Percentiles rank a stretch among this genome's conserved stretches.
Conservation (phyloP, 2,888 invertebrate species). For the Phyllotreta cruciferae region DNA sequence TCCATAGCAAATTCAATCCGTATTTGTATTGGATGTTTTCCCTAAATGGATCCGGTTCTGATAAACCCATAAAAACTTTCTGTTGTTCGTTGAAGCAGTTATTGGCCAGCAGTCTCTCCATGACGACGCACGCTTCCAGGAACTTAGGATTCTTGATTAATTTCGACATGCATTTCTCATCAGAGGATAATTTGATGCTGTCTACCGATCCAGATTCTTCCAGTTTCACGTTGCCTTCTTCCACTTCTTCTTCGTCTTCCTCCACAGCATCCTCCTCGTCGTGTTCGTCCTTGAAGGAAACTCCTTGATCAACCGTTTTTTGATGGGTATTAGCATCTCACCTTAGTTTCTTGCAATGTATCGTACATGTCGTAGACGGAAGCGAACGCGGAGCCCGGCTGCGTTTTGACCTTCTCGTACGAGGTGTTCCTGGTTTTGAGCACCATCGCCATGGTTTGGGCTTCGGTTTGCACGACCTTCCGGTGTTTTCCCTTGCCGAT, state of each 20-base stretch:
- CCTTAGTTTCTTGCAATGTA: conserved; percentile 64
- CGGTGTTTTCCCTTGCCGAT: conserved; percentile 72
- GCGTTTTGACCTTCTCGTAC: conserved; percentile 50
- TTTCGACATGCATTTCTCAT: conserved; percentile 55
- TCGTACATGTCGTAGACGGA: conserved; percentile 83
- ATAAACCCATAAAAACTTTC: conserved; percentile 73
- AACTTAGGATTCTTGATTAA: conserved; percentile 61
- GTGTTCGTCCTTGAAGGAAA: conserved; percentile 18
- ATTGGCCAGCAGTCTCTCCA: conserved; percentile 76
- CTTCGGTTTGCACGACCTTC: conserved; percentile 71
- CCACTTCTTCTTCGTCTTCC: conserved; percentile 43
- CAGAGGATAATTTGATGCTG: conserved; percentile 47
- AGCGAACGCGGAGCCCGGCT: conserved; percentile 67
- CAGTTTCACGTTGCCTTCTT: conserved; percentile 44
- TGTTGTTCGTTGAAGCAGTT: conserved; percentile 72
- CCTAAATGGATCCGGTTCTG: conserved; percentile 66
- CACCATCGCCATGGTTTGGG: conserved; percentile 70
- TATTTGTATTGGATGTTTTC: conserved; percentile 73
- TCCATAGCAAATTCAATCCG: conserved; percentile 72
- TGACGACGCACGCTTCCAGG: conserved; percentile 68
- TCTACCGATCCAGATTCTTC: conserved; percentile 46
- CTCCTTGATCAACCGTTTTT: too few species aligned
- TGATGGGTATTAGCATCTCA: conserved; percentile 15
- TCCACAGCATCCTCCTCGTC: conserved; percentile 32
- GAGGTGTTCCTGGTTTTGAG: conserved; percentile 72